Conservation (phyloP, 92 coral and sea anemone species). For the Diadumene lineata region DNA sequence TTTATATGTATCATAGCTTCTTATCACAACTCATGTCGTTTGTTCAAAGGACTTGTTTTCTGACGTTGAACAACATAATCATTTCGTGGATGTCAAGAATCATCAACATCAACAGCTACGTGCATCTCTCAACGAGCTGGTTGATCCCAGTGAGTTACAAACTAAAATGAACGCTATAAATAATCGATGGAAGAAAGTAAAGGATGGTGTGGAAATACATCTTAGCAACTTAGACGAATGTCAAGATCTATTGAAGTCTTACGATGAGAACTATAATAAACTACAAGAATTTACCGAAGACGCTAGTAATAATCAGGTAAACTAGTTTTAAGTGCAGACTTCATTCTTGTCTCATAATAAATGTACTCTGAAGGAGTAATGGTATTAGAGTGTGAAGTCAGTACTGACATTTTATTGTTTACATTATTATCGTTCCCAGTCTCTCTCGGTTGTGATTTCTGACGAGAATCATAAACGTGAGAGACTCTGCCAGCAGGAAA, state of each 20-base stretch:
- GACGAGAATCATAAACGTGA: no score
- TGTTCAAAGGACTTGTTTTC: constrained; percentile 60
- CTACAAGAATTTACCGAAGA: constrained; percentile 61
- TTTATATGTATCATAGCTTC: neutral
- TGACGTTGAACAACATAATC: constrained; percentile 70
- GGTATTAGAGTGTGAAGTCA: no score
- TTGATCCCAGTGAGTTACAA: constrained; percentile 69
- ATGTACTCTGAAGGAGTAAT: no score
- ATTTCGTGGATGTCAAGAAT: constrained; percentile 65
- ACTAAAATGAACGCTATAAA: constrained; percentile 62
- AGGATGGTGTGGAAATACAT: constrained; percentile 59
- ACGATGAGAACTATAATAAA: constrained; percentile 57
- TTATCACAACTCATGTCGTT: neutral
- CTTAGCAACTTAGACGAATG: constrained; percentile 58
- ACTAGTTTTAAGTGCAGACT: neutral
- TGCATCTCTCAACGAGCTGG: constrained; percentile 57
- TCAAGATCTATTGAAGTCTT: constrained; percentile 49
- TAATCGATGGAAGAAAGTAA: constrained; percentile 73
- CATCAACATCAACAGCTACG: constrained; percentile 64
- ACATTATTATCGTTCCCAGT: no score
- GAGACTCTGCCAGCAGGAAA: neutral
- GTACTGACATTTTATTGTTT: no score
- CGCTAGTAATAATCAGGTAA: constrained; percentile 17
- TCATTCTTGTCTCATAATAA: neutral
- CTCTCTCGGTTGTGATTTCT: no score